Evolutionary conservation across 2,113 vertebrate genomes (phyloP).

Genomic region (Corythornis cristatus): DNA sequence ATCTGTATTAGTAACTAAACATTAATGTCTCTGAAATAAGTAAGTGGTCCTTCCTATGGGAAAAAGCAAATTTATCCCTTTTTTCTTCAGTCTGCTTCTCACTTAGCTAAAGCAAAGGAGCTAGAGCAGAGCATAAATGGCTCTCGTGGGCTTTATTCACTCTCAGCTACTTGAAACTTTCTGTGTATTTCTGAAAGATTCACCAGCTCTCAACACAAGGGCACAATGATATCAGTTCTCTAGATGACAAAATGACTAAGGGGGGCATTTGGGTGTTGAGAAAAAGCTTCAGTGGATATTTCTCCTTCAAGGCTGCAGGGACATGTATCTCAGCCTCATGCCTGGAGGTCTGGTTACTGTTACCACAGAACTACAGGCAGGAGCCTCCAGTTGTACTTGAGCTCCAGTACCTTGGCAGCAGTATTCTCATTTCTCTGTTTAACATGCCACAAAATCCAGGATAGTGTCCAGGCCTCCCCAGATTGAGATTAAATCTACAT

Average conservation of each 20-base stretch:
- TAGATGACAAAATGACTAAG: not conserved
- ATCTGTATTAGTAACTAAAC: not conserved
- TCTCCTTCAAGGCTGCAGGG: not conserved
- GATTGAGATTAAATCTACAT: not conserved
- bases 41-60: not conserved
- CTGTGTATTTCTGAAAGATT: not conserved
- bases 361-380: not conserved
- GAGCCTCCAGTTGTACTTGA: not conserved
- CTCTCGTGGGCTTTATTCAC: not conserved
- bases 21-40: not conserved
- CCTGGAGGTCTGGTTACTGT: not conserved
- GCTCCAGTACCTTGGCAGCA: not conserved
- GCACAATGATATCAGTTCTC: not conserved
- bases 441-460: not conserved
- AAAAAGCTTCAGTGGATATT: not conserved
- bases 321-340: not conserved
- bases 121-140: not conserved
- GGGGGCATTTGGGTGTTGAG: not conserved
- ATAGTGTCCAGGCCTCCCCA: not conserved
- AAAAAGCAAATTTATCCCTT: constrained; percentile 3
- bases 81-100: not conserved
- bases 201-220: not conserved
- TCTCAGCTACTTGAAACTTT: not conserved
- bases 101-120: not conserved
- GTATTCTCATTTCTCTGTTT: not conserved